A percentile compares a stretch with the other conserved stretches of the same genome.
Conservation (phyloP, 53 echinoderm and acorn worm species). For the Zoroaster sp. region DNA sequence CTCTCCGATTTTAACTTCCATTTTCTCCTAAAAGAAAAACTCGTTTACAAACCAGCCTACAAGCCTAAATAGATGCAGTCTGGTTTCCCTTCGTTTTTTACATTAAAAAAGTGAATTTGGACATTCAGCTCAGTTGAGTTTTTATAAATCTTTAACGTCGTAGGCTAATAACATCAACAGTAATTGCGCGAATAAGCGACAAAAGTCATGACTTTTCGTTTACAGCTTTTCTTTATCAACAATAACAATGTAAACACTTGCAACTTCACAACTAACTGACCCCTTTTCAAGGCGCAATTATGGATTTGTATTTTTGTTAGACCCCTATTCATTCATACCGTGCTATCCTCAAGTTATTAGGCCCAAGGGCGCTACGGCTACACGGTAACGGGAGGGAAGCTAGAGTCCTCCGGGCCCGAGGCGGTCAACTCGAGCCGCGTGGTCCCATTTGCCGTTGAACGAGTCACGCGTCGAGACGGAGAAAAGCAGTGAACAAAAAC, state of each 20-base stretch:
- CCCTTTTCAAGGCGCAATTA: conserved; percentile 27
- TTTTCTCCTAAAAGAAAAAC: too few species aligned
- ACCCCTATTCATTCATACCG: background rate
- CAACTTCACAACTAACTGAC: conserved; percentile 17
- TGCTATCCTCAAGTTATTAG: background rate
- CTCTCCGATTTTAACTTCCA: too few species aligned
- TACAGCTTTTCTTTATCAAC: conserved; percentile 20
- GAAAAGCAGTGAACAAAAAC: background rate
- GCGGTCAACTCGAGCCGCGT: conserved; percentile 5
- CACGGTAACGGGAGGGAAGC: background rate
- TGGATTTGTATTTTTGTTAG: conserved; percentile 1
- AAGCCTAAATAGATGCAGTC: too few species aligned
- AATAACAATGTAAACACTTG: conserved; percentile 42
- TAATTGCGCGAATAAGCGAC: background rate
- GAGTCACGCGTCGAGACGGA: conserved; percentile 30
- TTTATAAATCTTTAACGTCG: too few species aligned
- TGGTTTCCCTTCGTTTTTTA: too few species aligned
- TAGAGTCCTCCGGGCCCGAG: background rate
- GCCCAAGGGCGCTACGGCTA: background rate
- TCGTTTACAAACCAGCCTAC: too few species aligned
- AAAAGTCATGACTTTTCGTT: conserved; percentile 17
- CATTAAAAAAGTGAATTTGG: too few species aligned
- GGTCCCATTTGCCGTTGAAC: conserved; percentile 3
- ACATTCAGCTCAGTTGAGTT: too few species aligned
- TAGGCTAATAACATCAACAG: background rate